These are phyloP conservation scores for Leptoteleia sp. DNA, from an alignment of 1,140 invertebrate species.

Conservation along the genomic window DNA sequence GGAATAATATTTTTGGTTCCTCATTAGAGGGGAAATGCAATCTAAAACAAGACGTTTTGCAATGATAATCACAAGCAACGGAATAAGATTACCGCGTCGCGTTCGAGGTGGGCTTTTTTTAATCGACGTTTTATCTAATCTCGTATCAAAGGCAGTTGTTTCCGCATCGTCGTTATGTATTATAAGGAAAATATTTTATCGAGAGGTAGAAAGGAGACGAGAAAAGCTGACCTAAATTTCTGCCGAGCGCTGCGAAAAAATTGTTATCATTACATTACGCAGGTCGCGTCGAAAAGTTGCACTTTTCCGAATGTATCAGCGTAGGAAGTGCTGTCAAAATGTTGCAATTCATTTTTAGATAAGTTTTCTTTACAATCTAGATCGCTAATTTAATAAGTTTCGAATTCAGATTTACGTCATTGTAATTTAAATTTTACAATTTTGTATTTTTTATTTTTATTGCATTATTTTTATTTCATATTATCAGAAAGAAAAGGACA, in stretches of 20 bases:
- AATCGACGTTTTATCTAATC: not conserved
- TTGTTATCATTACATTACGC: not conserved
- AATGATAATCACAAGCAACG: not conserved
- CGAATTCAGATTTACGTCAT: no score
- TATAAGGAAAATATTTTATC: not conserved
- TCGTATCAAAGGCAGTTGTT: not conserved
- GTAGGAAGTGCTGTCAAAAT: no score
- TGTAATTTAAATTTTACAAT: no score
- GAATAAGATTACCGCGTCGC: no score
- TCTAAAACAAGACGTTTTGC: not conserved
- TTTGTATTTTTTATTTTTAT: no score
- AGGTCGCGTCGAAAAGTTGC: not conserved
- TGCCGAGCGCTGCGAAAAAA: not conserved
- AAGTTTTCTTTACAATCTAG: no score
- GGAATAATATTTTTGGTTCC: not conserved
- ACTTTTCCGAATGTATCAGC: no score
- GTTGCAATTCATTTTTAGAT: no score
- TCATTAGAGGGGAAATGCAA: not conserved
- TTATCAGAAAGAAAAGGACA: no score
- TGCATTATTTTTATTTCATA: no score
- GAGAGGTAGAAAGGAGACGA: not conserved
- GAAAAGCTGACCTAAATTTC: not conserved
- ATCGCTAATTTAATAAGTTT: no score
- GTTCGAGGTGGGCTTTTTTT: not conserved
- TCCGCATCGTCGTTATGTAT: not conserved